phyloP scores from a whole-genome alignment of 1,140 invertebrate species.

The Caenorhabditis inopinata region DNA sequence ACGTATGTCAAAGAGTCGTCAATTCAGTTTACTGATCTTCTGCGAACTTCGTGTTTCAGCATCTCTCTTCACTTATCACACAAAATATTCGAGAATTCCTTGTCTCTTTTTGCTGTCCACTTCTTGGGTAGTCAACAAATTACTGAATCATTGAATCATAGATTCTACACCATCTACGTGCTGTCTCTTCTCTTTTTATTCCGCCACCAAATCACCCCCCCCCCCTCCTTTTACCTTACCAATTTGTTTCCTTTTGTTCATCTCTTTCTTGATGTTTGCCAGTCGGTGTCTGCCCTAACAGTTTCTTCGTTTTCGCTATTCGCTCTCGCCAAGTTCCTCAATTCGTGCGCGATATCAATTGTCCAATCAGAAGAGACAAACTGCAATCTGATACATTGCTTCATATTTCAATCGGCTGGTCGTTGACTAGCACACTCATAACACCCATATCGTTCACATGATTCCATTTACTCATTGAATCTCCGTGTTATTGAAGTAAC shows the following conservation, averaged over 20 bases:
- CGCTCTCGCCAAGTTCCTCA: not conserved
- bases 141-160: not conserved
- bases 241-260: slow-evolving; percentile 11
- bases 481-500: too few species aligned
- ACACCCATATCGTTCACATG: too few species aligned
- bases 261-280: not conserved
- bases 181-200: not conserved
- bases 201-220: too few species aligned
- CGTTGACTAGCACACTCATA: too few species aligned
- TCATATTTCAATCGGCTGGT: not conserved
- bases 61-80: too few species aligned
- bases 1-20: too few species aligned
- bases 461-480: too few species aligned
- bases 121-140: not conserved
- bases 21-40: too few species aligned
- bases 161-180: not conserved
- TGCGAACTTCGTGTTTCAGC: too few species aligned
- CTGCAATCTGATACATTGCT: not conserved
- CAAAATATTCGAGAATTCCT: too few species aligned
- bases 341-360: not conserved
- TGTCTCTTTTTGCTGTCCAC: not conserved
- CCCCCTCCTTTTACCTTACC: not conserved
- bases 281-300: not conserved
- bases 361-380: not conserved
- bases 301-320: not conserved